phyloP scores from a whole-genome alignment of 2,113 vertebrate species.

The Mus musculus region GRCm39 chr5:89426501-89427000 shows the following conservation, averaged over 20 bases:
- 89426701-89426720: not conserved
- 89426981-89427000: not conserved
- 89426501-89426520: not conserved
- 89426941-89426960: not conserved
- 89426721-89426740: not conserved
- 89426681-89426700: not conserved
- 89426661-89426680: not conserved
- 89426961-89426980: not conserved
- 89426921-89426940: not conserved
- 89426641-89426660: not conserved
- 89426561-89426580: not conserved
- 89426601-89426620: not conserved
- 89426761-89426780: not conserved
- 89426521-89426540: not conserved
- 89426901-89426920: not conserved
- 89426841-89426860: not conserved
- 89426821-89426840: not conserved
- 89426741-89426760: not conserved
- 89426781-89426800: not conserved
- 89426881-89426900: not conserved
- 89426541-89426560: not conserved
- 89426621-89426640: not conserved
- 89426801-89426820: not conserved
- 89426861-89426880: not conserved
- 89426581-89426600: not conserved